A percentile compares a stretch with the other conserved stretches of the same genome.
Evolutionary conservation across 2,113 vertebrate species (phyloP).

Genomic region (Caranx melampygus): DNA sequence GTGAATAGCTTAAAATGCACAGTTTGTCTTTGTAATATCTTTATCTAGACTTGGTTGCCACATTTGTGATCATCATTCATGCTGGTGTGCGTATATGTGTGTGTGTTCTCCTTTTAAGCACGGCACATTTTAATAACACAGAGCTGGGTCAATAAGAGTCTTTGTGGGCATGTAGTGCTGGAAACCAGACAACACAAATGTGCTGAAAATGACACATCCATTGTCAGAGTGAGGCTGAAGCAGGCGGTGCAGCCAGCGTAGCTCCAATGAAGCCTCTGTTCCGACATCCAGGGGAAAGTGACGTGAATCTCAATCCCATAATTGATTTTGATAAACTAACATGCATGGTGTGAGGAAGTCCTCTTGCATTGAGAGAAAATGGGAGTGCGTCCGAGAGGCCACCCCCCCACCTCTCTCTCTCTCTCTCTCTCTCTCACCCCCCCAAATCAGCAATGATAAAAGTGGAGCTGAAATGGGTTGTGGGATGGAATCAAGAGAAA

Average conservation of each 20-base stretch:
- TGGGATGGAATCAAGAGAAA: constrained; percentile 80
- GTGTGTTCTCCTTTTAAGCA: neutral
- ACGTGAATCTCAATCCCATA: constrained; percentile 64
- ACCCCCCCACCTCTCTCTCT: neutral
- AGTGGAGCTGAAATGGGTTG: constrained; percentile 76
- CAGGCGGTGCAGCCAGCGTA: neutral
- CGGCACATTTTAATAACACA: constrained; percentile 1
- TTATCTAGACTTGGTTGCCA: neutral
- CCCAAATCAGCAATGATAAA: constrained; percentile 75
- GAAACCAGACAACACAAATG: constrained; percentile 8
- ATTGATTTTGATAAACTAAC: constrained; percentile 78
- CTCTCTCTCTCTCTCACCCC: neutral
- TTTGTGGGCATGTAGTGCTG: constrained; percentile 19
- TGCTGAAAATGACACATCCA: constrained; percentile 40
- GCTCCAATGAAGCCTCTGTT: constrained; percentile 35
- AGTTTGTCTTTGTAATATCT: neutral
- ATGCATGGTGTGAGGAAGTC: constrained; percentile 77
- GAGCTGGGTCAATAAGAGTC: constrained; percentile 2
- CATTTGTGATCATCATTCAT: neutral
- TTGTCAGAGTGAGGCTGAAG: constrained; percentile 26
- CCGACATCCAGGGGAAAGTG: constrained; percentile 19
- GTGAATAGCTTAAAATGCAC: neutral
- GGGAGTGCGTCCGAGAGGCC: constrained; percentile 58
- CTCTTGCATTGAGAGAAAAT: constrained; percentile 65
- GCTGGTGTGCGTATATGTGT: neutral